Evolutionary conservation across 1,140 invertebrate species (phyloP), one percentile per base, ranked within the genome.

Genomic region (Lanistes nyassanus): DNA sequence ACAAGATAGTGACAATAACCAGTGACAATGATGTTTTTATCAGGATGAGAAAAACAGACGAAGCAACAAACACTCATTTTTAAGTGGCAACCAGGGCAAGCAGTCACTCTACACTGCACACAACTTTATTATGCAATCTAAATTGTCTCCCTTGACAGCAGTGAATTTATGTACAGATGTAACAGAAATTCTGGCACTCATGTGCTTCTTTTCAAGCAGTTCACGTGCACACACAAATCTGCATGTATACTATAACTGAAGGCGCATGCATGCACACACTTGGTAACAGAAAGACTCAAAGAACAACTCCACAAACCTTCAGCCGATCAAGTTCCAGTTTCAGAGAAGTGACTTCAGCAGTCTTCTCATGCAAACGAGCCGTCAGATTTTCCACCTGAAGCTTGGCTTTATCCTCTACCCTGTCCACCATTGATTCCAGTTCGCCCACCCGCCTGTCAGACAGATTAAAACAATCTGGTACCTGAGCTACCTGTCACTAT

Each of bases 281-380:
- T n/a, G n/a, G n/a, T n/a, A n/a, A 67, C 16, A 42, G 11, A 39
- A 13, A 39, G 11, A 37, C 21, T n/a, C 65, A 67, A n/a, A n/a
- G n/a, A n/a, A n/a, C n/a, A n/a, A n/a, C 9, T 13, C 5, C 34
- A 47, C 71, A 60, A 75, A 88, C 87, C 87, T 85, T 87, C 13
- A 88, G 73, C 39, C 82, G 71, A 66, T 89, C 87, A 76, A 86
- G 86, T 60, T 89, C 88, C 62, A 84, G 76, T 51, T 77, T 80
- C 19, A 86, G 79, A 6, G 69, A 75, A 0, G 84, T 79, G 19
- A 79, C 71, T 55, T 89, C 87, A 3, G 77, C 65, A 9, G 81
- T 79, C 66, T 84, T 87, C 21, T 84, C 84, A 34, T 87, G 82
- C 0, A 88, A 77, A 58, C 81, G 76, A 56, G 71, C 70, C 4